Conservation (phyloP, 1,140 invertebrate species). For the Hylaeus anthracinus region DNA sequence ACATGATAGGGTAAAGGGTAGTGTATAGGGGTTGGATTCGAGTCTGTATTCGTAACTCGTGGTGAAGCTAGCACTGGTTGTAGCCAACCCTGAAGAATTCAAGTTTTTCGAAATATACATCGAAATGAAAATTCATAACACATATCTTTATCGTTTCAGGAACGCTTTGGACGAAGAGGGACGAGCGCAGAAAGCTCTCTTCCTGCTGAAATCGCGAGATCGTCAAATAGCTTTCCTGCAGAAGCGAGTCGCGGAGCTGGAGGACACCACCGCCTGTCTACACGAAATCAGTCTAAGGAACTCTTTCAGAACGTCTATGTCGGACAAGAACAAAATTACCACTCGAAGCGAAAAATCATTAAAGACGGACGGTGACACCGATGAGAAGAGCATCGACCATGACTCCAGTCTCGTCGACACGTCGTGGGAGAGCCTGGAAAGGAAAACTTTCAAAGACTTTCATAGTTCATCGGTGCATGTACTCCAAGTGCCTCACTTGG, state of each 20-base stretch:
- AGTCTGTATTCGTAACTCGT: too few relatives aligned
- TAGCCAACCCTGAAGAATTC: too few relatives aligned
- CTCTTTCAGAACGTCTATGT: neutral
- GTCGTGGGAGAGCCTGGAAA: too few relatives aligned
- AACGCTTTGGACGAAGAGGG: conserved; percentile 52
- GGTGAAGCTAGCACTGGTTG: too few relatives aligned
- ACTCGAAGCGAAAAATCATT: neutral
- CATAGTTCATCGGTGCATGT: neutral
- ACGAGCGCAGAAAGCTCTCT: conserved; percentile 47
- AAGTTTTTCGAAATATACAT: too few relatives aligned
- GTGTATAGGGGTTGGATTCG: too few relatives aligned
- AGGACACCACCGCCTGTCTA: conserved; percentile 15
- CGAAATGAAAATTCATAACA: too few relatives aligned
- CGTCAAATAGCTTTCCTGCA: conserved; percentile 44
- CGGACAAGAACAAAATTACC: neutral
- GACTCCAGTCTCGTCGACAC: neutral
- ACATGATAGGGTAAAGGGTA: too few relatives aligned
- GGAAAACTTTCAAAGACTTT: neutral
- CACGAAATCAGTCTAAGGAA: conserved; percentile 26
- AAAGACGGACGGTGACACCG: neutral
- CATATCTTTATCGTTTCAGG: conserved; percentile 33
- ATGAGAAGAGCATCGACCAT: neutral
- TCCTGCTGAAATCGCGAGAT: conserved; percentile 44
- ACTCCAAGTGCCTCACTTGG: conserved; percentile 10
- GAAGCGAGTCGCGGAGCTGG: conserved; percentile 44